phyloP scores from a whole-genome alignment of 1,140 invertebrate species.

The Tigriopus japonicus region DNA sequence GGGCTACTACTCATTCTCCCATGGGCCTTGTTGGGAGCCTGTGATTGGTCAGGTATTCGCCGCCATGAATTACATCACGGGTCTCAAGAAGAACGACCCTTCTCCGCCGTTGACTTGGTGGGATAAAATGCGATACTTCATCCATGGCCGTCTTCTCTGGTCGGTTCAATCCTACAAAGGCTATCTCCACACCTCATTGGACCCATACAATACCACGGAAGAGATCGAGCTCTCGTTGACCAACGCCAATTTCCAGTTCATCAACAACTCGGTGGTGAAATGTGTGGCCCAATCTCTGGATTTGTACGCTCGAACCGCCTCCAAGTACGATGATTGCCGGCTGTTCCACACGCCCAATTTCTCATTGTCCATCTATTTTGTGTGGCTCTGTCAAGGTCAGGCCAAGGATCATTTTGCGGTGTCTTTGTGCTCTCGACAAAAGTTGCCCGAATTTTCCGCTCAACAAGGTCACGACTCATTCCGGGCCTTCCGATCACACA shows the following conservation, averaged over 20 bases:
- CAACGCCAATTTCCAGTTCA: conserved; percentile 81
- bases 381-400: conserved; percentile 79
- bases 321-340: conserved; percentile 93
- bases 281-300: conserved; percentile 33
- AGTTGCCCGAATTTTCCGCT: conserved; percentile 88
- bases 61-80: conserved; percentile 36
- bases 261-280: conserved; percentile 47
- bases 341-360: conserved; percentile 76
- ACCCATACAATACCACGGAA: conserved; percentile 96
- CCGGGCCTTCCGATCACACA: conserved; percentile 76
- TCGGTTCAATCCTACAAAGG: conserved; percentile 56
- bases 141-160: conserved; percentile 79
- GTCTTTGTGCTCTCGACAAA: conserved; percentile 85
- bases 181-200: conserved; percentile 74
- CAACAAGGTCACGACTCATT: conserved; percentile 51
- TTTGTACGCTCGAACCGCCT: conserved; percentile 73
- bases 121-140: conserved; percentile 83
- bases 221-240: conserved; percentile 95
- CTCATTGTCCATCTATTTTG: conserved; percentile 59
- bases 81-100: conserved; percentile 62
- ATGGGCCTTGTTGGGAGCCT: conserved; percentile 81
- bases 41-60: conserved; percentile 87
- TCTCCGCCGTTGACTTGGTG: conserved; percentile 84
- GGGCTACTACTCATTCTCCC: conserved; percentile 67
- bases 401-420: conserved; percentile 90